Evolutionary conservation across 2,113 vertebrate species (phyloP).

Genomic region (Chaetorhynchus papuensis): DNA sequence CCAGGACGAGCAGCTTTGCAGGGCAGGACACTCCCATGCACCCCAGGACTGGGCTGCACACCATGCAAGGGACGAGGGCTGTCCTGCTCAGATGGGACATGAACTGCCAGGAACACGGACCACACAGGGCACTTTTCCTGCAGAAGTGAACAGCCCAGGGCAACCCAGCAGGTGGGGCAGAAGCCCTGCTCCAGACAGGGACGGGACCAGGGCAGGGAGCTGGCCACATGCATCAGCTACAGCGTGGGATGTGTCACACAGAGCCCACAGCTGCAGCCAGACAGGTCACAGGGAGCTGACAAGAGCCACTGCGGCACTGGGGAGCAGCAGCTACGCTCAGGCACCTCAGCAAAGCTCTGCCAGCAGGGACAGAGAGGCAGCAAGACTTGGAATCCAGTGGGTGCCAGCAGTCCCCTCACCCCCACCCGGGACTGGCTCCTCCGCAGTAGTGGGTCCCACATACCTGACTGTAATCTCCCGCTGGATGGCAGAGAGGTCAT

Average conservation of each 20-base stretch:
- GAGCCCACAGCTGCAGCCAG: not conserved
- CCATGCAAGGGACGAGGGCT: rapidly evolving
- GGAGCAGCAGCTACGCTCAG: slow-evolving; percentile 54
- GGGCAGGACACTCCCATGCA: rapidly evolving
- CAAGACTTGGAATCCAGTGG: rapidly evolving
- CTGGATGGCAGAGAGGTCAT: slow-evolving; percentile 68
- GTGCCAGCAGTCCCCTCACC: not conserved
- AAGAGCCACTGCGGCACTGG: not conserved
- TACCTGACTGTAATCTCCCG: slow-evolving; percentile 91
- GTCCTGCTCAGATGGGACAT: not conserved
- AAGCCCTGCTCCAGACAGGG: not conserved
- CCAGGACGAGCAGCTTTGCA: not conserved
- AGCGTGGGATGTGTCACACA: rapidly evolving
- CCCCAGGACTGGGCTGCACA: not conserved
- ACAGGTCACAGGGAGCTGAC: not conserved
- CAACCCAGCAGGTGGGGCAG: not conserved
- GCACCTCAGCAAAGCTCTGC: slow-evolving; percentile 75
- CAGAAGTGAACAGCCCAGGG: not conserved
- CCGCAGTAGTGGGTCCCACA: not conserved
- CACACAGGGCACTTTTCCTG: no score
- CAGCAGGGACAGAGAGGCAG: slow-evolving; percentile 1
- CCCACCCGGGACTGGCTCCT: rapidly evolving
- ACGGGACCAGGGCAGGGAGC: not conserved
- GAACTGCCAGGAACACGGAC: no score
- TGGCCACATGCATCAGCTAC: not conserved